These are phyloP conservation scores for Microdon myrmicae DNA, from an alignment of 2,888 invertebrate species.

Conservation along the genomic window DNA sequence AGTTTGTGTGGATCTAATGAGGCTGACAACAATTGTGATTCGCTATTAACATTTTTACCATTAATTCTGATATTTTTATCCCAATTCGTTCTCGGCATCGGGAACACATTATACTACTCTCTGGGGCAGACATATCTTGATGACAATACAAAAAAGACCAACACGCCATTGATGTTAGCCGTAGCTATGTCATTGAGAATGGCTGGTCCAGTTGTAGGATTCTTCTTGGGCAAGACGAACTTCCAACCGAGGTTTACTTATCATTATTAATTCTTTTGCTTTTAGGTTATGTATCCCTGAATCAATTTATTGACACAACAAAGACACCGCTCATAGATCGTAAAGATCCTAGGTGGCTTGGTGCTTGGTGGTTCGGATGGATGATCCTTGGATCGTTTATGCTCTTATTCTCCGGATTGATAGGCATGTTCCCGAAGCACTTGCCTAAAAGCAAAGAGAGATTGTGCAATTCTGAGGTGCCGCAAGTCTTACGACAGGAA, in stretches of 20 bases:
- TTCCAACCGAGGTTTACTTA: background rate
- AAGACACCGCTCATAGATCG: constrained; percentile 72
- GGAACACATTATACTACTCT: constrained; percentile 74
- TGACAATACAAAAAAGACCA: constrained; percentile 75
- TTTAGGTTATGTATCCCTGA: constrained; percentile 66
- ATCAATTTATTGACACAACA: constrained; percentile 71
- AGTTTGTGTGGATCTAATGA: constrained; percentile 58
- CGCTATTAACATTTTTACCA: constrained; percentile 68
- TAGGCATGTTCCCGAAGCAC: constrained; percentile 73
- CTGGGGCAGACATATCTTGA: constrained; percentile 77
- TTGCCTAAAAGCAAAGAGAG: constrained; percentile 57
- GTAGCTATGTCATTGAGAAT: constrained; percentile 65
- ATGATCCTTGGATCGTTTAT: constrained; percentile 69
- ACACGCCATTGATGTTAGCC: constrained; percentile 72
- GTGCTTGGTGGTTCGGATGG: constrained; percentile 83
- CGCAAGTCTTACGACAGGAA: constrained; percentile 60
- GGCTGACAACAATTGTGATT: constrained; percentile 66
- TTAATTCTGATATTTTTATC: constrained; percentile 73
- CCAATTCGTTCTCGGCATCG: constrained; percentile 76
- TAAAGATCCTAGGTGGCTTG: constrained; percentile 75
- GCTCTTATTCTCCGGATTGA: constrained; percentile 71
- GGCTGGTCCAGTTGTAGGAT: constrained; percentile 71
- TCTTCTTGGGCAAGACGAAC: constrained; percentile 67
- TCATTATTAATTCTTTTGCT: background rate
- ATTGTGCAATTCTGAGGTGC: constrained; percentile 60